Base-by-base conservation (phyloP, 2,113 vertebrate species). In the Stegastes partitus region DNA sequence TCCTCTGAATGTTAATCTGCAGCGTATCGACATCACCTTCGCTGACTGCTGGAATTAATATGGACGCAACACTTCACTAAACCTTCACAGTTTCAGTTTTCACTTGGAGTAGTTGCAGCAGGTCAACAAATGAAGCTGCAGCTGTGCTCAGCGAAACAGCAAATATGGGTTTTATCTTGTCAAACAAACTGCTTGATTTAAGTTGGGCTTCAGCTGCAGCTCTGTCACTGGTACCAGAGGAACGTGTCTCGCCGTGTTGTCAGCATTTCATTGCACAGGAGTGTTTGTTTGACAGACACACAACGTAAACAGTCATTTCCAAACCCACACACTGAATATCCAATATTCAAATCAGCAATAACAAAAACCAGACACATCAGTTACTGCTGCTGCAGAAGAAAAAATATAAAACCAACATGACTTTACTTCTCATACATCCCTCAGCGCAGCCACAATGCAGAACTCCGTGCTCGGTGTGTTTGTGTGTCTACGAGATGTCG, bases 401-500 rank as follows among this genome's bases (percentile, higher is more conserved):
- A 65, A 55, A 5, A 49, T 14, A 42, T 71, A 54, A n/a, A 49
- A 63, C 49, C 16, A 5, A 15, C 28, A 23, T 50, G 26, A 14
- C 37, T 58, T 21, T 23, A 4, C 47, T 53, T 67, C 9, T 44
- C 67, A 34, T 16, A 5, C 34, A 66, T 74, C 1, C 3, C 11
- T 2, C 19, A 34, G 47, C n/a, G 47, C 21, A 31, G 22, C 2
- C 14, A 67, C 15, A 0, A 68, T 14, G 21, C 3, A 66, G 28
- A 9, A 7, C 19, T 21, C n/a, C n/a, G n/a, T n/a, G n/a, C n/a
- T n/a, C n/a, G n/a, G 49, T 59, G 11, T 1, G 54, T 67, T 59
- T 67, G 70, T 51, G 14, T 45, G 9, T 50, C 18, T 10, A 74
- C 79, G 71, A 74, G 50, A 54, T 61, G 55, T 77, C 57, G 8